Evolutionary conservation across 2,797 vertebrate genomes (phyloP).

Genomic region (Melopsittacus undulatus): DNA sequence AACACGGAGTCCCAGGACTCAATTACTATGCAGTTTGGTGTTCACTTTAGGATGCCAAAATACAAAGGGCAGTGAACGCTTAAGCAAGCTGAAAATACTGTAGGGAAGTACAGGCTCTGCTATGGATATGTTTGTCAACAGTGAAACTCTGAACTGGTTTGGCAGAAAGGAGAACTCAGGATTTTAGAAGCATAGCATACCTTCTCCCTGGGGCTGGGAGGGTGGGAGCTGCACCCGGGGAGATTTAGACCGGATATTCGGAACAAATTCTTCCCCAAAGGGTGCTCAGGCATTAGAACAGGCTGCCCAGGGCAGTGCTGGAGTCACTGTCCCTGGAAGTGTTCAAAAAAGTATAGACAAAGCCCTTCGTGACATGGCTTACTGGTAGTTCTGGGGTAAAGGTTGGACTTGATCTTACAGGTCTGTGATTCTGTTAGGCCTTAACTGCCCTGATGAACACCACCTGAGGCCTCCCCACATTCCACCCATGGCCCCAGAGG

Average conservation of each 20-base stretch:
- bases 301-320: not conserved
- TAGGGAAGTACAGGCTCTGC: not conserved
- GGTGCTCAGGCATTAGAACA: not conserved
- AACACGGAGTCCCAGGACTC: not conserved
- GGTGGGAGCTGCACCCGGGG: not conserved
- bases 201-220: not conserved
- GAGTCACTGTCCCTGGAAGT: not conserved
- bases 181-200: not conserved
- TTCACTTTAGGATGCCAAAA: not conserved
- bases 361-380: not conserved
- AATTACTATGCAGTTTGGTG: not conserved
- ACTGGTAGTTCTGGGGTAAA: not conserved
- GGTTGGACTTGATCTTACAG: not conserved
- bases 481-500: rapidly evolving
- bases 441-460: not conserved
- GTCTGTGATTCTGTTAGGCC: not conserved
- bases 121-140: not conserved
- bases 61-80: not conserved
- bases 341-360: not conserved
- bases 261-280: not conserved
- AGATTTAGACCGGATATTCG: not conserved
- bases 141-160: not conserved
- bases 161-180: rapidly evolving
- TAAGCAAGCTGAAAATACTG: not conserved
- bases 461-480: not conserved